Evolutionary conservation across 2,888 invertebrate species (phyloP).

Genomic region (Caenorhabditis drosophilae): DNA sequence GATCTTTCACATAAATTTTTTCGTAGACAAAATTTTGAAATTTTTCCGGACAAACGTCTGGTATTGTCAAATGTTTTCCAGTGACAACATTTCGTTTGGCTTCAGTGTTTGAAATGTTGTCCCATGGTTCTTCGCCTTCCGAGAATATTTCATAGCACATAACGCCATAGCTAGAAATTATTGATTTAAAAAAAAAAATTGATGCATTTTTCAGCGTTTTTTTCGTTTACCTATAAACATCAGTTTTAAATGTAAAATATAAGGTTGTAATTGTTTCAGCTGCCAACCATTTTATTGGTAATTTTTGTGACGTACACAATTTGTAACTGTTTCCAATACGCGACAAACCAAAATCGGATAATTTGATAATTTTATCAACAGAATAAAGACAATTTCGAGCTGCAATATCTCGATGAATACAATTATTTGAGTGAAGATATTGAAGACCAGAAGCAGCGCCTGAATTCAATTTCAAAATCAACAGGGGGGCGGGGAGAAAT

Average conservation of each 20-base stretch:
- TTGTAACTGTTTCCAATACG: conserved; percentile 21
- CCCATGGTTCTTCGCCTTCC: conserved; percentile 49
- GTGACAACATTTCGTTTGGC: conserved; percentile 6
- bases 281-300: conserved; percentile 43
- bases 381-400: conserved; percentile 26
- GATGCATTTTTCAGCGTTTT: no score
- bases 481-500: no score
- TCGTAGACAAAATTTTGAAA: conserved; percentile 36
- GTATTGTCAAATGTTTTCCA: conserved; percentile 30
- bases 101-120: conserved; percentile 21
- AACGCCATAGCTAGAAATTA: conserved; percentile 39
- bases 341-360: conserved; percentile 45
- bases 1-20: conserved; percentile 36
- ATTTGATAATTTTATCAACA: conserved; percentile 22
- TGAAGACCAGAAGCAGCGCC: conserved; percentile 19
- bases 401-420: conserved; percentile 38
- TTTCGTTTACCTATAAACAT: conserved; percentile 7
- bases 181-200: neutral
- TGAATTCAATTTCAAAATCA: neutral
- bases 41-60: conserved; percentile 37
- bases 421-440: conserved; percentile 21
- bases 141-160: conserved; percentile 43
- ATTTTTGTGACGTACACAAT: conserved; percentile 22
- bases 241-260: conserved; percentile 1
- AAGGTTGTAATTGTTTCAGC: conserved; percentile 15